Evolutionary conservation across 2,888 invertebrate genomes (phyloP).

Genomic region (Latrodectus elegans): DNA sequence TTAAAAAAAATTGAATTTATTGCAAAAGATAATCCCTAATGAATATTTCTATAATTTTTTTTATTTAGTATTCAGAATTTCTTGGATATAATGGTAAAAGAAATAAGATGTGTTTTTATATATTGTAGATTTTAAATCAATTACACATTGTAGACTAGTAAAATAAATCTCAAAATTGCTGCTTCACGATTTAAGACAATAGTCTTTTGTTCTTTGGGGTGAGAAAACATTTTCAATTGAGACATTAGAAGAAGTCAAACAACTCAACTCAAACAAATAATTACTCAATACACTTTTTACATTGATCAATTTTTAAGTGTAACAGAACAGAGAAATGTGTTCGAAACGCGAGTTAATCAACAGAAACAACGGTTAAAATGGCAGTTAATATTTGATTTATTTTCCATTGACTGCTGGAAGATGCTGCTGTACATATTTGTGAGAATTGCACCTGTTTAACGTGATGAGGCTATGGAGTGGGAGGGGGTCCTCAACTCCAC

Average conservation of each 20-base stretch:
- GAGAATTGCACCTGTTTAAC: constrained; percentile 57
- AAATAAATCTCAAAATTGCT: too few relatives aligned
- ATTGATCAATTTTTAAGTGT: constrained; percentile 19
- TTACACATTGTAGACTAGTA: too few relatives aligned
- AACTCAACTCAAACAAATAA: constrained; percentile 16
- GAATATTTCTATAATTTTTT: too few relatives aligned
- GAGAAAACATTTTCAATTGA: constrained; percentile 46
- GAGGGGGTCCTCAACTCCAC: not conserved
- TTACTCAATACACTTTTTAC: constrained; percentile 18
- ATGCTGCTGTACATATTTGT: constrained; percentile 32
- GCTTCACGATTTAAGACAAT: constrained; percentile 16
- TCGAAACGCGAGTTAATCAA: constrained; percentile 53
- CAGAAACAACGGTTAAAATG: constrained; percentile 64
- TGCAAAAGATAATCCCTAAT: too few relatives aligned
- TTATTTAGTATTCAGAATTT: too few relatives aligned
- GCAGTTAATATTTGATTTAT: constrained; percentile 66
- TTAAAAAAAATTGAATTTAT: too few relatives aligned
- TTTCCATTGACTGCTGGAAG: constrained; percentile 24
- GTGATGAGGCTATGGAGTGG: constrained; percentile 22
- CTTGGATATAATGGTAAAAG: too few relatives aligned
- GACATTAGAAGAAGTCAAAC: constrained; percentile 48
- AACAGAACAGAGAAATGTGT: constrained; percentile 29
- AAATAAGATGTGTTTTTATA: too few relatives aligned
- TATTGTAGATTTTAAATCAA: too few relatives aligned
- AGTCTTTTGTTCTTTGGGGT: constrained; percentile 23